Conservation (phyloP, 1,140 invertebrate species). For the Dendrolimus punctatus region DNA sequence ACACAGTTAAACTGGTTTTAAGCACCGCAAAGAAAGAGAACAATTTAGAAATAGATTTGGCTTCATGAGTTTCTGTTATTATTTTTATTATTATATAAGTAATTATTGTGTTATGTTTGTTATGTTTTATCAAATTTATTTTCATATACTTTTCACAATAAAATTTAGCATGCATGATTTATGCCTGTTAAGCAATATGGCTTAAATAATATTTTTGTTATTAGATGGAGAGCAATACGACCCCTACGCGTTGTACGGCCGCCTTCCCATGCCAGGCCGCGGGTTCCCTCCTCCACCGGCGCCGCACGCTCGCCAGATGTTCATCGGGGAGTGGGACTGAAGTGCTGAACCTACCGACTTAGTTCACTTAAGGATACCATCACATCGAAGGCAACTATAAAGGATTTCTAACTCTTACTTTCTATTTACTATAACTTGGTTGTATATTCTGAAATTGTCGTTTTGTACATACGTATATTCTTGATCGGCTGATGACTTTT, state of each 20-base stretch:
- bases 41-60: no score
- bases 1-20: no score
- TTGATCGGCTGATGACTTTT: no score
- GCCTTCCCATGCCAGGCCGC: conserved; percentile 86
- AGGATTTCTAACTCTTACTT: neutral
- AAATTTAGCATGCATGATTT: neutral
- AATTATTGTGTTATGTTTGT: no score
- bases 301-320: conserved; percentile 83
- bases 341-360: conserved; percentile 11
- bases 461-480: no score
- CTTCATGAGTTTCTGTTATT: no score
- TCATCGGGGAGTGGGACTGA: conserved; percentile 92
- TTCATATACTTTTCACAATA: no score
- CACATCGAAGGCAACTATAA: conserved; percentile 24
- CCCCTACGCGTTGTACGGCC: conserved; percentile 91
- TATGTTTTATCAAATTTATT: no score
- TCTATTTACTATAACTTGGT: no score
- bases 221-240: conserved; percentile 85
- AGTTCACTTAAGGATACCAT: conserved; percentile 20
- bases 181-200: neutral
- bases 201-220: conserved; percentile 33
- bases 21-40: no score
- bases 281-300: conserved; percentile 81
- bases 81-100: no score
- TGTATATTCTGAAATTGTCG: no score